Evolutionary conservation across 2,888 invertebrate species (phyloP), one percentile per base, ranked within the genome.

Genomic region (Heliothis peltigera): DNA sequence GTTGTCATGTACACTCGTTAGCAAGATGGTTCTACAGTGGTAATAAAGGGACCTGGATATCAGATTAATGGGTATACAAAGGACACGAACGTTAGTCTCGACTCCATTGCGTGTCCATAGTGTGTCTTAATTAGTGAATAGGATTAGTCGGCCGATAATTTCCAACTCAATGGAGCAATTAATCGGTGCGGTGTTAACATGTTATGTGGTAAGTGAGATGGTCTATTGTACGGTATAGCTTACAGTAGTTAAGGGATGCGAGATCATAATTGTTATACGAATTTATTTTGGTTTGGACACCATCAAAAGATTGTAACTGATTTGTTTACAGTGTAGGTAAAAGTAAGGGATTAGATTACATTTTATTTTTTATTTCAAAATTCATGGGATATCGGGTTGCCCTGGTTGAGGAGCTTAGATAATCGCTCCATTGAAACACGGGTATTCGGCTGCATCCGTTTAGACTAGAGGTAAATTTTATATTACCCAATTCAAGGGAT

Each of bases 1-100:
- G 28, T 49, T 69, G 72, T 80, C 66, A 75, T 70, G 46, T 68
- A 70, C 70, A 77, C 35, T 73, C 58, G 61, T 61, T 70, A 67
- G 52, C 35, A 46, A 51, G 59, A 64, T 61, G 61, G 55, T n/a
- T 64, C 35, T 47, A 48, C 21, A 32, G 25, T 54, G 32, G 55
- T 70, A 61, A 58, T 64, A 61, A 59, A 56, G 48, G 49, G 48
- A 8, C 43, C 3, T 17, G 15, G 28, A 44, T 60, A 55, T 56
- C 39, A 18, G 22, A 63, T 63, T 56, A 51, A 54, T 25, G 54
- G 49, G 35, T 63, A 64, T 51, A 64, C 46, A 43, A 53, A 64
- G 39, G 54, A 39, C 19, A n/a, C 54, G 49, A 18, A 57, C 44
- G 51, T 25, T 19, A 22, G 21, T 25, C 51, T 12, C 17, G n/a